A percentile compares a stretch with the other conserved stretches of the same genome.
Evolutionary conservation across 2,113 vertebrate species (phyloP).

Genomic region (Poeciliopsis prolifica): DNA sequence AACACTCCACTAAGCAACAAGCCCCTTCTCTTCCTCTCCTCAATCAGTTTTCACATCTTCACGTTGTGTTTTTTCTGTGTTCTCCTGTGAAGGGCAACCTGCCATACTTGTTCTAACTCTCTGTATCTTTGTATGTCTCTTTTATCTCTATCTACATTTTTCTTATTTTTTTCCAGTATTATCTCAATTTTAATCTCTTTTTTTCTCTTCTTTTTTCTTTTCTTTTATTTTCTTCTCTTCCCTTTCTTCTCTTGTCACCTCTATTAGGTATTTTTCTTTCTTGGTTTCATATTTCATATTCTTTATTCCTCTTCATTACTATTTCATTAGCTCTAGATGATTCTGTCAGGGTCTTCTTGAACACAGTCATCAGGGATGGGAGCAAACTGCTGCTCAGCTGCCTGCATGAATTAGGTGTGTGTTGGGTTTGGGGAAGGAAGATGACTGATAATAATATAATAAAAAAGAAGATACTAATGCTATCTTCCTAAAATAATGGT

Average conservation of each 20-base stretch:
- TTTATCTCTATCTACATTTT: neutral
- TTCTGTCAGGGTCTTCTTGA: neutral
- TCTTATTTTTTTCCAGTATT: neutral
- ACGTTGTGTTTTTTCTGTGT: neutral
- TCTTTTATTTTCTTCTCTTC: neutral
- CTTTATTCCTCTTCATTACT: neutral
- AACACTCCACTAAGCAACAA: constrained; percentile 44
- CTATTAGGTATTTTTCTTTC: neutral
- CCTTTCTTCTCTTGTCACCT: neutral
- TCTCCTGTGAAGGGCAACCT: constrained; percentile 28
- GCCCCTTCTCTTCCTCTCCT: neutral
- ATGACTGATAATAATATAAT: neutral
- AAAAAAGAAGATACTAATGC: neutral
- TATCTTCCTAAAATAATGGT: no score
- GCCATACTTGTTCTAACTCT: constrained; percentile 11
- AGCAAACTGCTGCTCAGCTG: neutral
- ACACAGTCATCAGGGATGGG: no score
- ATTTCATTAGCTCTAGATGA: constrained; percentile 4
- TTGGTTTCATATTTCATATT: neutral
- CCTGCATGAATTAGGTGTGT: neutral
- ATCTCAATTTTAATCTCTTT: neutral
- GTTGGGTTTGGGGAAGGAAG: neutral
- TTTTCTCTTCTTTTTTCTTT: neutral
- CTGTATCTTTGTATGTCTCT: constrained; percentile 5
- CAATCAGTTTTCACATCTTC: neutral